These are phyloP conservation scores for Miichthys miiuy DNA, from an alignment of 2,797 vertebrate genomes.

Conservation along the genomic window DNA sequence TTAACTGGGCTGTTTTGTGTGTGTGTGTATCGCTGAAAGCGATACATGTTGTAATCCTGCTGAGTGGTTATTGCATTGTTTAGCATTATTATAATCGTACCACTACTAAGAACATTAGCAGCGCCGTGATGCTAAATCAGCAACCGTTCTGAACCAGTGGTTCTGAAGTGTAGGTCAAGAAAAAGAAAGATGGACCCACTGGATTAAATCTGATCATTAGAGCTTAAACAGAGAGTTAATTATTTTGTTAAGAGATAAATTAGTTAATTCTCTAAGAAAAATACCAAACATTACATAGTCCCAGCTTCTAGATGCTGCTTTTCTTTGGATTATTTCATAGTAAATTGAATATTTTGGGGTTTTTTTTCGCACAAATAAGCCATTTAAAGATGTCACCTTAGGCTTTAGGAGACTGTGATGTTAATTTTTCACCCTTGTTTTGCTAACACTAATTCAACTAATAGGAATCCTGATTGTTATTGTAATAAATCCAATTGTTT, in stretches of 20 bases:
- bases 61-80: slow-evolving; percentile 44
- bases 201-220: not conserved
- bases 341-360: not conserved
- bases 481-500: not conserved
- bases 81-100: slow-evolving; percentile 39
- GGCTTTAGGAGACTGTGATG: not conserved
- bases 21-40: slow-evolving; percentile 32
- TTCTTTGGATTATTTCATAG: not conserved
- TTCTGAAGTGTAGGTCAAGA: not conserved
- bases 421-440: not conserved
- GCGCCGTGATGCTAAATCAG: slow-evolving; percentile 5
- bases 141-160: not conserved
- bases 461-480: not conserved
- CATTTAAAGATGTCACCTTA: not conserved
- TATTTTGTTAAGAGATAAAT: not conserved
- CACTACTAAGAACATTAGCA: slow-evolving; percentile 23
- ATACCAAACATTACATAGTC: not conserved
- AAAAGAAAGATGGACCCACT: not conserved
- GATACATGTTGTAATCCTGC: slow-evolving; percentile 43
- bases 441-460: not conserved
- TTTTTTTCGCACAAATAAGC: not conserved
- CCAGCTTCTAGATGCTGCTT: not conserved
- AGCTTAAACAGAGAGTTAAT: not conserved
- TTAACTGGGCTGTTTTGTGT: slow-evolving; percentile 35
- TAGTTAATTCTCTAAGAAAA: not conserved